These are phyloP conservation scores for Piaya cayana DNA, from an alignment of 2,113 vertebrate genomes.

Conservation along the genomic window DNA sequence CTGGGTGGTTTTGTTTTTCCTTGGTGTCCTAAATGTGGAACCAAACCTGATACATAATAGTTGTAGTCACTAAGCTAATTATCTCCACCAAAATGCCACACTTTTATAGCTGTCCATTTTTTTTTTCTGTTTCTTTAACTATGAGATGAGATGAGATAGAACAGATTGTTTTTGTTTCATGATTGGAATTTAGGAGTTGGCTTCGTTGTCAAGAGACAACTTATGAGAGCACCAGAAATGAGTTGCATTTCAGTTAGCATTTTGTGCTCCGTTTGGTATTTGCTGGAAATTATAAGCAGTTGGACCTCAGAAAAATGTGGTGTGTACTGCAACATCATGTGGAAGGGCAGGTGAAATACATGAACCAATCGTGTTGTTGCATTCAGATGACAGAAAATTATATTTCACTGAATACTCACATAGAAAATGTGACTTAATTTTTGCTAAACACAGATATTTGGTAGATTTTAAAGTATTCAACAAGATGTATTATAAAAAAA, in stretches of 20 bases:
- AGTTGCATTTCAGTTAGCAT: not conserved
- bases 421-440: not conserved
- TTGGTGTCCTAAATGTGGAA: not conserved
- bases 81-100: rapidly evolving
- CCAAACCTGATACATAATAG: not conserved
- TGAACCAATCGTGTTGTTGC: not conserved
- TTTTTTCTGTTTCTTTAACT: not conserved
- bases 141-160: not conserved
- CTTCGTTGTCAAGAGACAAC: not conserved
- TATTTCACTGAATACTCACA: not conserved
- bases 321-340: not conserved
- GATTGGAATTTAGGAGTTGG: not conserved
- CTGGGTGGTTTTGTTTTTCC: not conserved
- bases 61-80: not conserved
- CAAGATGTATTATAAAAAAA: not conserved
- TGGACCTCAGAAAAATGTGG: not conserved
- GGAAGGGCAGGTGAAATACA: not conserved
- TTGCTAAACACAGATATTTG: not conserved
- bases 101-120: not conserved
- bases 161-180: not conserved
- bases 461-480: not conserved
- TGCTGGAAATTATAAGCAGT: not conserved
- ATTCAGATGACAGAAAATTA: not conserved
- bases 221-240: not conserved
- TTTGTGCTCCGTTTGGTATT: not conserved